These are phyloP conservation scores for Tenthredo distinguenda DNA, from an alignment of 2,888 invertebrate species.

Conservation along the genomic window DNA sequence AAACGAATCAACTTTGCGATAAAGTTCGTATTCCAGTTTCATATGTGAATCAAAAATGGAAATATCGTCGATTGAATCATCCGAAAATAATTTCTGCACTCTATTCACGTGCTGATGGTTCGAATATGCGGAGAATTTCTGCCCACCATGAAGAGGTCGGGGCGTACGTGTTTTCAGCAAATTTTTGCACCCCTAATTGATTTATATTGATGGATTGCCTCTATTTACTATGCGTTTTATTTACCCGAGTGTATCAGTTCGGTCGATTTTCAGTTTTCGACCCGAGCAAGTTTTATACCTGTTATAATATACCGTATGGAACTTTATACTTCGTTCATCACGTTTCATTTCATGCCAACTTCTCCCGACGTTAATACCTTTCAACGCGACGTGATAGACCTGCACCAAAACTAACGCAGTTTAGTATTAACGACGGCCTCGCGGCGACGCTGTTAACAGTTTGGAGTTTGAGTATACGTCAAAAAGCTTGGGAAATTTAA, in stretches of 20 bases:
- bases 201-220: background rate
- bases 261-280: background rate
- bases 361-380: slow-evolving; percentile 23
- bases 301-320: background rate
- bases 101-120: background rate
- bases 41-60: background rate
- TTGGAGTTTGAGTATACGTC: background rate
- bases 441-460: background rate
- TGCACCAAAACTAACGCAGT: slow-evolving; percentile 25
- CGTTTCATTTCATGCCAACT: slow-evolving; percentile 20
- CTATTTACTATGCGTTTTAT: background rate
- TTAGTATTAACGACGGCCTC: background rate
- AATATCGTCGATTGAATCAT: background rate
- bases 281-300: background rate
- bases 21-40: background rate
- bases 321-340: slow-evolving; percentile 2
- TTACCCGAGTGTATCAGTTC: background rate
- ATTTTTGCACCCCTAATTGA: background rate
- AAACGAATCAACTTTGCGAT: background rate
- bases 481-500: background rate
- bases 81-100: background rate
- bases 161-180: background rate
- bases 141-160: background rate
- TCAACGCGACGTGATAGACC: slow-evolving; percentile 13
- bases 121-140: background rate